These are phyloP conservation scores for Delphinus delphis DNA, from an alignment of 2,113 vertebrate species.

Conservation along the genomic window DNA sequence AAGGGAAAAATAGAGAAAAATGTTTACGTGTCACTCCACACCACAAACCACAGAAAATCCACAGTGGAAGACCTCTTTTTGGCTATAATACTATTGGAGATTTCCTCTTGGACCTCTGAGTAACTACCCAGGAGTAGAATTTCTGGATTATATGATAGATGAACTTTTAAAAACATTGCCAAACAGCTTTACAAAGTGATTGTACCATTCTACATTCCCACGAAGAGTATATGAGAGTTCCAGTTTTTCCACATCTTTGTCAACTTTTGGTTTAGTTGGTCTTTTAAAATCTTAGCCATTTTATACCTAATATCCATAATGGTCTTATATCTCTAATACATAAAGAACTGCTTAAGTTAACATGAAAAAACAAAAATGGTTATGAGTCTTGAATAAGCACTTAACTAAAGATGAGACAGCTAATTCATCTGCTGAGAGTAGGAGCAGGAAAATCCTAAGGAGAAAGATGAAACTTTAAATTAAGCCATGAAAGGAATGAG, in stretches of 20 bases:
- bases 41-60: not conserved
- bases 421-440: not conserved
- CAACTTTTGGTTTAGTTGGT: not conserved
- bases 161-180: not conserved
- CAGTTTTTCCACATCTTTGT: not conserved
- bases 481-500: not conserved
- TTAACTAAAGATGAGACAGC: not conserved
- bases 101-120: not conserved
- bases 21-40: not conserved
- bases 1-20: not conserved
- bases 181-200: not conserved
- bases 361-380: not conserved
- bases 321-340: not conserved
- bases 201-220: not conserved
- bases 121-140: not conserved
- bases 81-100: not conserved
- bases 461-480: not conserved
- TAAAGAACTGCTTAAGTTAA: not conserved
- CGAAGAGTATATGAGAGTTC: not conserved
- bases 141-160: not conserved
- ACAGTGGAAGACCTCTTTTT: not conserved
- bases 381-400: not conserved
- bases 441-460: not conserved
- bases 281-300: not conserved
- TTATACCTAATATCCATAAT: not conserved